Percentiles rank a stretch among this genome's conserved stretches.
These are phyloP conservation scores for Protobothrops mucrosquamatus DNA, from an alignment of 2,113 vertebrate genomes.

Conservation along the genomic window DNA sequence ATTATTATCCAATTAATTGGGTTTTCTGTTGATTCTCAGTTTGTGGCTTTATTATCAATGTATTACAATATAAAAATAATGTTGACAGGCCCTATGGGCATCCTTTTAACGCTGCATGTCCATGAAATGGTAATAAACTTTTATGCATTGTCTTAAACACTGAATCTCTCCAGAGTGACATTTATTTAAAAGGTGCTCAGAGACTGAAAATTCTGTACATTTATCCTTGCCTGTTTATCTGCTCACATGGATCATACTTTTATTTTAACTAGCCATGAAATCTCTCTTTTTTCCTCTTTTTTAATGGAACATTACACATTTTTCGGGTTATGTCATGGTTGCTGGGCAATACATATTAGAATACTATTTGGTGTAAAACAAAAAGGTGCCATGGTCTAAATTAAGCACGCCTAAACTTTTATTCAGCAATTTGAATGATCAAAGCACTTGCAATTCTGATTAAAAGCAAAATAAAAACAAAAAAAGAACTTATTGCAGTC, in stretches of 20 bases:
- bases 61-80: slow-evolving; percentile 4
- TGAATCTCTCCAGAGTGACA: not conserved
- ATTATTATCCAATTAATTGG: slow-evolving; percentile 70
- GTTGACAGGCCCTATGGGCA: slow-evolving; percentile 31
- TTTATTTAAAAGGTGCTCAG: not conserved
- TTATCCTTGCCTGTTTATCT: not conserved
- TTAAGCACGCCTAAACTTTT: not conserved
- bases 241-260: not conserved
- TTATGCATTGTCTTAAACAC: slow-evolving; percentile 1
- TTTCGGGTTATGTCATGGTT: not conserved
- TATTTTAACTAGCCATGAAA: not conserved
- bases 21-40: slow-evolving; percentile 54
- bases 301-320: not conserved
- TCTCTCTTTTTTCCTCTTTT: not conserved
- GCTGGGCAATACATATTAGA: not conserved
- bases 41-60: slow-evolving; percentile 43
- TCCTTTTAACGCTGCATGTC: not conserved
- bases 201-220: not conserved
- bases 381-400: not conserved
- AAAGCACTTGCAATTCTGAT: not conserved
- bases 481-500: not conserved
- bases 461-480: not conserved
- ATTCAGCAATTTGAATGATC: not conserved
- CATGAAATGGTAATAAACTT: slow-evolving; percentile 23
- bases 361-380: not conserved